Conservation (phyloP, 2,888 invertebrate genomes). For the Meiosimyza platycephala region DNA sequence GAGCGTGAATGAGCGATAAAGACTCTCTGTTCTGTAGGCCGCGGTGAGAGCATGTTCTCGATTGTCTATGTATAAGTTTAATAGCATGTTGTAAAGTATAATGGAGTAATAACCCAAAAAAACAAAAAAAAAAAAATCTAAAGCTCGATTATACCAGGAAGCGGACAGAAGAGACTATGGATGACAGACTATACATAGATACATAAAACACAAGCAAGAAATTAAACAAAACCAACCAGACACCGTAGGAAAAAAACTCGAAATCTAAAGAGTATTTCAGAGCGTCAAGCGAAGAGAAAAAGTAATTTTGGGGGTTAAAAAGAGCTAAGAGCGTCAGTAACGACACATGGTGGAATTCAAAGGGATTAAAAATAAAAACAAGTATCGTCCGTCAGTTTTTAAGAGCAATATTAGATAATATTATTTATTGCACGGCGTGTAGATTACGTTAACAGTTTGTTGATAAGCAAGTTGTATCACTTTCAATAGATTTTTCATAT, state of each 20-base stretch:
- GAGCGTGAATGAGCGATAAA: no score
- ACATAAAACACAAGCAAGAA: slow-evolving; percentile 44
- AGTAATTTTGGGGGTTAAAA: background rate
- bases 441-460: no score
- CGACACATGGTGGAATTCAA: no score
- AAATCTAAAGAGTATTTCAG: background rate
- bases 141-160: slow-evolving; percentile 28
- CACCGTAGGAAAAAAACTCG: slow-evolving; percentile 39
- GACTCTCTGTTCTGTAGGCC: no score
- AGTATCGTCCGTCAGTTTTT: no score
- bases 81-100: slow-evolving; percentile 32
- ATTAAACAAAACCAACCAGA: slow-evolving; percentile 38
- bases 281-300: background rate
- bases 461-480: no score
- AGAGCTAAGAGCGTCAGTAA: no score
- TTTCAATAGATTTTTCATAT: no score
- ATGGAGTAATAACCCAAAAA: slow-evolving; percentile 27
- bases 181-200: slow-evolving; percentile 7
- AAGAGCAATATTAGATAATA: no score
- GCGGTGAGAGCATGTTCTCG: no score
- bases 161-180: slow-evolving; percentile 14
- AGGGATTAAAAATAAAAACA: no score
- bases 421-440: no score
- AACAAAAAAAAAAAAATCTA: slow-evolving; percentile 15
- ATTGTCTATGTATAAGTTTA: slow-evolving; percentile 11